Conservation (phyloP, 2,797 vertebrate genomes). For the Hippocampus kuda region DNA sequence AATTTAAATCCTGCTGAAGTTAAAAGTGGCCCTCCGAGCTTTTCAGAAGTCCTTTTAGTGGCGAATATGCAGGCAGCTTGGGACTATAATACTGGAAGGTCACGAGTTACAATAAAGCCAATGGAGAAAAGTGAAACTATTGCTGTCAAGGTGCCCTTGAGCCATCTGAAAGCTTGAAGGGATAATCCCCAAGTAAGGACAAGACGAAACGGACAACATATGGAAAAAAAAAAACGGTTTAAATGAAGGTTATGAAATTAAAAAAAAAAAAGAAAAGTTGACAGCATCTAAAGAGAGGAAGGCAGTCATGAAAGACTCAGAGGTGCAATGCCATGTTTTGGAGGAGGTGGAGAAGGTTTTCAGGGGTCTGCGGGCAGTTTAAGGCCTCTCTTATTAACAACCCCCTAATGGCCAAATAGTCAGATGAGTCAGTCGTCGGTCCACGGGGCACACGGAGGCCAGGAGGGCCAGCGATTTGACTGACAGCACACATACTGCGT, state of each 20-base stretch:
- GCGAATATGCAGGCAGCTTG: constrained; percentile 24
- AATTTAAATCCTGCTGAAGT: constrained; percentile 60
- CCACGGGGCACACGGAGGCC: constrained; percentile 27
- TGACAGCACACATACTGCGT: constrained; percentile 53
- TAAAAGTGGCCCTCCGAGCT: constrained; percentile 36
- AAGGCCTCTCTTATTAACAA: constrained; percentile 26
- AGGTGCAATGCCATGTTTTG: constrained; percentile 16
- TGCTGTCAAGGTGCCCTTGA: constrained; percentile 48
- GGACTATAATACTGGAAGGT: constrained; percentile 37
- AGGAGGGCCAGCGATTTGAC: constrained; percentile 43
- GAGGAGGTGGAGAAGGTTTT: constrained; percentile 17
- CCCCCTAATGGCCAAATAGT: constrained; percentile 24
- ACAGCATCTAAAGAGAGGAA: background rate
- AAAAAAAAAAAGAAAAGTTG: background rate
- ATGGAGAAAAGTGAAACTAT: constrained; percentile 22
- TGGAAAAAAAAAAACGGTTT: background rate
- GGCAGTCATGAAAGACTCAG: background rate
- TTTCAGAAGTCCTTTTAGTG: constrained; percentile 45
- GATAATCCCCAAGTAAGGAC: constrained; percentile 31
- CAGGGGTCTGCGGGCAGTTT: constrained; percentile 17
- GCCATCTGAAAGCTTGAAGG: constrained; percentile 24
- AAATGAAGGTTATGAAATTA: constrained; percentile 1
- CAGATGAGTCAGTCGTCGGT: constrained; percentile 32
- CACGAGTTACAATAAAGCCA: constrained; percentile 33
- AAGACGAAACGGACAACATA: constrained; percentile 2